Base-by-base conservation (phyloP, 92 coral and sea anemone genomes). In the Palythoa grandis region DNA sequence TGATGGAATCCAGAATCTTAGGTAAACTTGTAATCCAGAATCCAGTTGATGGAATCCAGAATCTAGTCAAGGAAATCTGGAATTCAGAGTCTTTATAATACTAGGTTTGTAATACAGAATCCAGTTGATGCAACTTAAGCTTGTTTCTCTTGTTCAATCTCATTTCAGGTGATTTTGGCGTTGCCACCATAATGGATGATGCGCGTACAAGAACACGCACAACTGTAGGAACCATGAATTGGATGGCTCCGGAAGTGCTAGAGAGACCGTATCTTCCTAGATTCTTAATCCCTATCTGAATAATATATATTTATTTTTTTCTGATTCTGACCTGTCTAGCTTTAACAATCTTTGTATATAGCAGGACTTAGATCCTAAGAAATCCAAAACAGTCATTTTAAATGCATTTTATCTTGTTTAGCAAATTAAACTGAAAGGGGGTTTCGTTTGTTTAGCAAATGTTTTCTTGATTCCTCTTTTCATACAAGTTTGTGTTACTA, bases 211-310 rank as follows among this genome's bases (percentile, higher is more conserved):
- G 99, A 90, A 96, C 99, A 48, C 89, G 99, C 73, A 96, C 99
- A 8, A 94, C 99, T 52, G 99, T 96, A 77, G 98, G 99, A n/a
- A 96, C 99, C 2, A 96, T 96, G 99, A 96, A 96, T 88, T 96
- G 99, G 99, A 96, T 96, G 99, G 99, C 99, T 57, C 99, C 99
- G 57, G 99, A 96, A 76, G 99, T 96, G 2, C 84, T 96, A 53
- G 99, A 96, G 66, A 91, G 97, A 88, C 99, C 99, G 99, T 96
- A 96, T 96, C 99, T 29, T 29, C 35, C 35, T 29, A 0, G 35
- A 29, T 29, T 29, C 35, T 29, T 29, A 29, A 29, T 29, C 35
- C 35, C 35, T 29, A 29, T 29, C 35, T 29, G 35, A 0, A 29
- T 0, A 29, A 29, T 29, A 29, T 29, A 53, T 52, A 12, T 13